A percentile compares a stretch with the other conserved stretches of the same genome.
Conservation (phyloP, 2,113 vertebrate genomes). For the Leucosticte australis region DNA sequence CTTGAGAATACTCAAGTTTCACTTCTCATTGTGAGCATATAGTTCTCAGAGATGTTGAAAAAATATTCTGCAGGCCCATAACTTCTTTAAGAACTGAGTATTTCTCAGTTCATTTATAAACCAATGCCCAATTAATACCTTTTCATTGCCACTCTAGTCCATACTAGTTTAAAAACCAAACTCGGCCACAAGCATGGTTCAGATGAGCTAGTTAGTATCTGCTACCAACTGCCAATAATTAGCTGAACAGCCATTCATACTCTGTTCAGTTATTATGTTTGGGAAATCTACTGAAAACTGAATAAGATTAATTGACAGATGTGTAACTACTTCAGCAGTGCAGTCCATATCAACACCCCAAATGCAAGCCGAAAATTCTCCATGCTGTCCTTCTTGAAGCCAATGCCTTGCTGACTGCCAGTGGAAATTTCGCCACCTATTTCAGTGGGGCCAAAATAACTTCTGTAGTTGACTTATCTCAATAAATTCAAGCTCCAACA, state of each 20-base stretch:
- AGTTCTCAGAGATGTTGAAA: neutral
- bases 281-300: neutral
- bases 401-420: neutral
- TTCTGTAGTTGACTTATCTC: neutral
- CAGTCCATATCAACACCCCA: neutral
- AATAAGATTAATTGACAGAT: neutral
- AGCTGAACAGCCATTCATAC: neutral
- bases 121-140: neutral
- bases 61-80: neutral
- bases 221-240: neutral
- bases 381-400: neutral
- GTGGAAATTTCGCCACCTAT: neutral
- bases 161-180: neutral
- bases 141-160: neutral
- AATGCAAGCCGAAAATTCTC: neutral
- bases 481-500: neutral
- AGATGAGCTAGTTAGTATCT: neutral
- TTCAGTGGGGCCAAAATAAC: neutral
- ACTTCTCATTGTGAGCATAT: neutral
- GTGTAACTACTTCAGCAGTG: neutral
- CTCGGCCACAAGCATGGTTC: neutral
- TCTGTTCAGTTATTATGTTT: neutral
- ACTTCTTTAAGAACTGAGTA: neutral
- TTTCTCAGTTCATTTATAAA: neutral
- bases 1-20: neutral